These are phyloP conservation scores for Ophiodon elongatus DNA, from an alignment of 2,113 vertebrate species.

Conservation along the genomic window DNA sequence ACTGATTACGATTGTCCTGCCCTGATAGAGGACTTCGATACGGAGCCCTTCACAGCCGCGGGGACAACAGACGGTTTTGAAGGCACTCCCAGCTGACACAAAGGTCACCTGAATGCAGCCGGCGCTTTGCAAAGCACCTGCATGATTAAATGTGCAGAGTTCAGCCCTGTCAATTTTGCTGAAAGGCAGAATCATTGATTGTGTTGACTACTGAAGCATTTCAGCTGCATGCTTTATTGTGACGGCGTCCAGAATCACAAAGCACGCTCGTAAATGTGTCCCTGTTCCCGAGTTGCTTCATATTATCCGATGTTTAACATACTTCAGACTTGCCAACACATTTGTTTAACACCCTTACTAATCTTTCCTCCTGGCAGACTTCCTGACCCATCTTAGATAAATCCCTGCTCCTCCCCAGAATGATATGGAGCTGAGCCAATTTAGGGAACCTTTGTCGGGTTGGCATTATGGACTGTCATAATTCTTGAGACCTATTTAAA, in stretches of 20 bases:
- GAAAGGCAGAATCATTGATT: conserved; percentile 62
- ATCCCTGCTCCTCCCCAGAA: conserved; percentile 5
- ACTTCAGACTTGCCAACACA: conserved; percentile 6
- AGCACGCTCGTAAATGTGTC: conserved; percentile 1
- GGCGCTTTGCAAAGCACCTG: conserved; percentile 27
- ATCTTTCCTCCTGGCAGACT: conserved; percentile 46
- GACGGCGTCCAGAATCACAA: not conserved
- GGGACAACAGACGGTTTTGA: conserved; percentile 37
- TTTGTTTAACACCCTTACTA: conserved; percentile 48
- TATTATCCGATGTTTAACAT: not conserved
- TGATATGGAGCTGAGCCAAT: conserved; percentile 44
- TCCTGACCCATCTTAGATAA: conserved; percentile 37
- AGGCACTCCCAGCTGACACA: not conserved
- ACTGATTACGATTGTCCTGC: conserved; percentile 29
- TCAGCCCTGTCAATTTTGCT: conserved; percentile 56
- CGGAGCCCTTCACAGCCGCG: not conserved
- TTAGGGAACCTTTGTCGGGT: not conserved
- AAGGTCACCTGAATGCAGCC: conserved; percentile 21
- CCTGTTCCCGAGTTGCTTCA: conserved; percentile 25
- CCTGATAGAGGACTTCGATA: conserved; percentile 36
- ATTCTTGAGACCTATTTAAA: not conserved
- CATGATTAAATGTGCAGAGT: conserved; percentile 63
- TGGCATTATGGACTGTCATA: not conserved
- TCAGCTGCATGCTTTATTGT: not conserved
- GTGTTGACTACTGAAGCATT: conserved; percentile 45